A percentile compares a stretch with the other conserved stretches of the same genome.
Conservation (phyloP, 2,888 invertebrate genomes). For the Celastrina argiolus region DNA sequence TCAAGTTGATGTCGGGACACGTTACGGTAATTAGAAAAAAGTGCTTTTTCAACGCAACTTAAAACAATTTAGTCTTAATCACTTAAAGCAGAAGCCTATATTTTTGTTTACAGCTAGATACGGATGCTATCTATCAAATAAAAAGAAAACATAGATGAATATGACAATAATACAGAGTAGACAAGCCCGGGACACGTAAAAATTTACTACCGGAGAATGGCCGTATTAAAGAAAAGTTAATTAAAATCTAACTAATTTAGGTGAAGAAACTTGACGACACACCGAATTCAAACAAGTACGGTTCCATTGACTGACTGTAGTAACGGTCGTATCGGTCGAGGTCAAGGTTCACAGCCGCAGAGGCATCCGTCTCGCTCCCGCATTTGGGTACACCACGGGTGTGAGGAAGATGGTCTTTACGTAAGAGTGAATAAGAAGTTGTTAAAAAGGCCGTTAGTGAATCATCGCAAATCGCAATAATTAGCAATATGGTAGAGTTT, state of each 20-base stretch:
- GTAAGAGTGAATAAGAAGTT: slow-evolving; percentile 15
- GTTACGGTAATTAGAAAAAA: too few relatives aligned
- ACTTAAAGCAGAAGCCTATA: too few relatives aligned
- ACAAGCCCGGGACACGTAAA: too few relatives aligned
- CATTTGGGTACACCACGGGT: slow-evolving; percentile 20
- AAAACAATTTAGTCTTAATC: too few relatives aligned
- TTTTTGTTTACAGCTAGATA: too few relatives aligned
- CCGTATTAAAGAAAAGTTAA: not conserved
- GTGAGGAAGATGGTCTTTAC: slow-evolving; percentile 27
- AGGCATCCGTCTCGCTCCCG: slow-evolving; percentile 29
- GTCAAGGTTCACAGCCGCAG: slow-evolving; percentile 58
- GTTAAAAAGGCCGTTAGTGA: slow-evolving; percentile 32
- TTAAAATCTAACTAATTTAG: not conserved
- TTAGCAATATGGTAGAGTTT: not conserved
- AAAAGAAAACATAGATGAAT: too few relatives aligned
- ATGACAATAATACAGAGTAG: too few relatives aligned
- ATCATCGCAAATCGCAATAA: slow-evolving; percentile 28
- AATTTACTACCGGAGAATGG: too few relatives aligned
- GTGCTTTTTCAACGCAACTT: too few relatives aligned
- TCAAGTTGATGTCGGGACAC: too few relatives aligned
- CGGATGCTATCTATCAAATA: too few relatives aligned
- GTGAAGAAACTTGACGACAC: not conserved
- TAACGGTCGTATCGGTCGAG: slow-evolving; percentile 43
- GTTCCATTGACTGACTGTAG: slow-evolving; percentile 42
- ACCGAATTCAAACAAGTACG: slow-evolving; percentile 23